These are phyloP conservation scores for Ophion obscuratus DNA, from an alignment of 2,888 invertebrate species.

Conservation along the genomic window DNA sequence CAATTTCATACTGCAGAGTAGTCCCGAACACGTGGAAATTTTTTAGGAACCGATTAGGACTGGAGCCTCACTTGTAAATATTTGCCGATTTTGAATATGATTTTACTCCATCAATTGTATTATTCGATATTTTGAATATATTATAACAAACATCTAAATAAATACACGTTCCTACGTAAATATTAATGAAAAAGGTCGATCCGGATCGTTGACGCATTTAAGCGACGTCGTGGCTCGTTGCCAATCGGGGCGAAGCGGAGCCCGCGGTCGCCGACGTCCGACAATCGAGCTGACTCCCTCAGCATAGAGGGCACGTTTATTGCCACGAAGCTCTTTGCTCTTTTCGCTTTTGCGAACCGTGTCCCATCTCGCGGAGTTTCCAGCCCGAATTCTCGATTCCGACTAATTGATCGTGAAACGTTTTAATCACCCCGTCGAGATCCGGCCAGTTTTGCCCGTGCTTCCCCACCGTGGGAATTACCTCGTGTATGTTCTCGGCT, in stretches of 20 bases:
- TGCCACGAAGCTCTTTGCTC: constrained; percentile 44
- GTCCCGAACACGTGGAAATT: no score
- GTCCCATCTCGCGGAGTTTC: constrained; percentile 18
- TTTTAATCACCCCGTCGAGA: constrained; percentile 60
- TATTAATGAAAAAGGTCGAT: constrained; percentile 3
- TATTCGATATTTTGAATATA: neutral
- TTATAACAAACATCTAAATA: neutral
- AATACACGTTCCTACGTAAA: neutral
- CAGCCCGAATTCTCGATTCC: constrained; percentile 58
- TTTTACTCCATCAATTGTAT: neutral
- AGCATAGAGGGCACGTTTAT: constrained; percentile 38
- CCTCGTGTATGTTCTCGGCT: neutral
- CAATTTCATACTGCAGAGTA: no score
- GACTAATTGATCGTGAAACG: constrained; percentile 67
- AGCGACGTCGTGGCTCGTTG: constrained; percentile 58
- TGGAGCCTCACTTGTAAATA: no score
- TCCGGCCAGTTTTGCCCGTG: neutral
- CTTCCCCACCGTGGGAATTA: neutral
- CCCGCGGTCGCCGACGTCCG: constrained; percentile 48
- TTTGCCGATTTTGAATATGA: no score
- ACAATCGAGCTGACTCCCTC: constrained; percentile 48
- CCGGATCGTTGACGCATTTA: constrained; percentile 23
- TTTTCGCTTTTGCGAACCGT: constrained; percentile 46
- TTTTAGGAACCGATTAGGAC: no score
- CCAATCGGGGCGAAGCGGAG: constrained; percentile 61